A percentile compares a stretch with the other conserved stretches of the same genome.
phyloP scores from a whole-genome alignment of 1,140 invertebrate species.

The Aphidius gifuensis region DNA sequence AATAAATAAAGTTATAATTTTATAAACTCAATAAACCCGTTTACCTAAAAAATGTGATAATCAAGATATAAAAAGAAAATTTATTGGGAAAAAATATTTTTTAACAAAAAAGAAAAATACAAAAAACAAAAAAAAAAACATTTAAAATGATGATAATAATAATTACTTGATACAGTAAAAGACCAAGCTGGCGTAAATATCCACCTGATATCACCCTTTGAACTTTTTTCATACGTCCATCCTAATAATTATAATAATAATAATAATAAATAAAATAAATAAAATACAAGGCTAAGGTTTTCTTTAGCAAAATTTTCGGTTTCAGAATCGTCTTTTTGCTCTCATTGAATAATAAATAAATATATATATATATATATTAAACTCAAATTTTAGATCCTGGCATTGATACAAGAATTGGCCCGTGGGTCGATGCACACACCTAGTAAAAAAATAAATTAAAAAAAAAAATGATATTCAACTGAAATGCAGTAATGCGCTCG shows the following conservation, averaged over 20 bases:
- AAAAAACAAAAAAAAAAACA: conserved; percentile 3
- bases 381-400: background rate
- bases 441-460: background rate
- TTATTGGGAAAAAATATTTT: conserved; percentile 2
- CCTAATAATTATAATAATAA: background rate
- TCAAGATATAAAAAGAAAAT: background rate
- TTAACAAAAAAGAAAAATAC: conserved; percentile 4
- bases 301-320: too few relatives aligned
- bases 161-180: conserved; percentile 6
- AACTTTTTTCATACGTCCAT: too few relatives aligned
- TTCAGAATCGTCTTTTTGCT: too few relatives aligned
- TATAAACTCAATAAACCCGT: too few relatives aligned
- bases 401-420: conserved; percentile 21
- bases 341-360: too few relatives aligned
- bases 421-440: conserved; percentile 14
- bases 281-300: too few relatives aligned
- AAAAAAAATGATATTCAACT: conserved; percentile 4
- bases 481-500: too few relatives aligned
- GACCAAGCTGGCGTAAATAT: conserved; percentile 7
- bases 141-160: background rate
- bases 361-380: too few relatives aligned
- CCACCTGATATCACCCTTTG: conserved; percentile 3
- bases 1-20: too few relatives aligned
- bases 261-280: too few relatives aligned
- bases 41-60: too few relatives aligned